A percentile compares a stretch with the other conserved stretches of the same genome.
Conservation (phyloP, 2,113 vertebrate species). For the Xenotilapia flavipinnis region DNA sequence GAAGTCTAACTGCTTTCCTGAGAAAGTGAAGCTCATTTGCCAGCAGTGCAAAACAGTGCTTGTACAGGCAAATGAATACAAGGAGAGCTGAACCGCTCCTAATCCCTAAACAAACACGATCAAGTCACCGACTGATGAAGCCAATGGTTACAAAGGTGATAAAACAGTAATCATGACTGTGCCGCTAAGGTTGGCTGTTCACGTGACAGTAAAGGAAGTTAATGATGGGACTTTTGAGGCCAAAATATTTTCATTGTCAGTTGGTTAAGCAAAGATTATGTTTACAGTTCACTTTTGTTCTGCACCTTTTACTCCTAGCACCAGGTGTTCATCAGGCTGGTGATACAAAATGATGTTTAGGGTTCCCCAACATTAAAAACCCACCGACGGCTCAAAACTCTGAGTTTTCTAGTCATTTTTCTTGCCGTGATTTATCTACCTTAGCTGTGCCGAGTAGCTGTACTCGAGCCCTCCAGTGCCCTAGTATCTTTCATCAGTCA, state of each 20-base stretch:
- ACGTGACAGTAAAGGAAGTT: background rate
- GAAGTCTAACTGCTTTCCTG: background rate
- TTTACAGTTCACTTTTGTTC: background rate
- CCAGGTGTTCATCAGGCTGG: background rate
- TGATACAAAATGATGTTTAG: background rate
- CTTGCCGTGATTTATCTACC: background rate
- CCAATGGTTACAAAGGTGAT: background rate
- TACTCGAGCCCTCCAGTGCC: background rate
- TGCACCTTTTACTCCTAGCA: background rate
- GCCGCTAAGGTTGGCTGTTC: background rate
- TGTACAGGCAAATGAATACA: constrained; percentile 49
- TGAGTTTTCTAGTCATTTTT: background rate
- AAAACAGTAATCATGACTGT: constrained; percentile 35
- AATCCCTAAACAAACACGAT: constrained; percentile 40
- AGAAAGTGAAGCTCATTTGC: background rate
- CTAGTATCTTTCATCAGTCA: constrained; percentile 61
- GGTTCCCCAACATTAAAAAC: background rate
- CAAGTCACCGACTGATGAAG: constrained; percentile 9
- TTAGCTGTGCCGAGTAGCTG: background rate
- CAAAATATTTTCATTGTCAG: background rate
- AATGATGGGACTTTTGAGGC: background rate
- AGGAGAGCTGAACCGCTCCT: constrained; percentile 29
- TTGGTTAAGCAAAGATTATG: background rate
- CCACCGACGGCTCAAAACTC: background rate
- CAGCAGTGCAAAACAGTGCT: constrained; percentile 7